Conservation (phyloP, 1,140 invertebrate species). For the Caenorhabditis remanei region DNA sequence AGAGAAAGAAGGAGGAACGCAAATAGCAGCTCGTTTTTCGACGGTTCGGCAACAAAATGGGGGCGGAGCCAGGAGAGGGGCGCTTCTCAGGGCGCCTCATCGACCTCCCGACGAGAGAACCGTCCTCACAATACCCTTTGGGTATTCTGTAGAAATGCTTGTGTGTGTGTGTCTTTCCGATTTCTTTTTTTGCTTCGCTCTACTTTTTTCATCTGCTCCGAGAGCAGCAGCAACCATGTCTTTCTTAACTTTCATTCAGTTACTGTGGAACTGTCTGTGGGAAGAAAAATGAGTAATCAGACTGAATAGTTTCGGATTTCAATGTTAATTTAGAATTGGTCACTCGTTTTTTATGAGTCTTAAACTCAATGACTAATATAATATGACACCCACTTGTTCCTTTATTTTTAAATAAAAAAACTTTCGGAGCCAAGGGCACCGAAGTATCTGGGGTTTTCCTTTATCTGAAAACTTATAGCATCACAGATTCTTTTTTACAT, state of each 20-base stretch:
- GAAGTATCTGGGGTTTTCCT: no score
- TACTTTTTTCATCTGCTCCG: conserved; percentile 32
- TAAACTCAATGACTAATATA: not conserved
- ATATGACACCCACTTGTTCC: not conserved
- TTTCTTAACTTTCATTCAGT: not conserved
- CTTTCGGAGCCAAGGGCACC: no score
- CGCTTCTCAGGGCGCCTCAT: conserved; percentile 50
- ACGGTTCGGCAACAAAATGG: conserved; percentile 54
- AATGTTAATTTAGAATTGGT: conserved; percentile 19
- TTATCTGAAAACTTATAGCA: no score
- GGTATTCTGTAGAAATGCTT: conserved; percentile 51
- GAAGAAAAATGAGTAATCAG: conserved; percentile 8
- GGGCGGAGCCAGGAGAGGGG: conserved; percentile 1
- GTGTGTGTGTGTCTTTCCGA: conserved; percentile 53
- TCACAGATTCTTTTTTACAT: no score
- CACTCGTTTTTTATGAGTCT: not conserved
- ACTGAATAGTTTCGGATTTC: not conserved
- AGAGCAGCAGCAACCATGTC: not conserved
- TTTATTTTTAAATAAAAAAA: not conserved
- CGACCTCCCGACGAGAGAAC: not conserved
- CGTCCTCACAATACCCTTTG: conserved; percentile 53
- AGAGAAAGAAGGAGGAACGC: conserved; percentile 39
- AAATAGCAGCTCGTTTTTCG: conserved; percentile 56
- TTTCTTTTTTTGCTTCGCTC: conserved; percentile 46
- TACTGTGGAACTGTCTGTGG: not conserved